These are phyloP conservation scores for Plestiodon gilberti DNA, from an alignment of 2,113 vertebrate species.

Conservation along the genomic window DNA sequence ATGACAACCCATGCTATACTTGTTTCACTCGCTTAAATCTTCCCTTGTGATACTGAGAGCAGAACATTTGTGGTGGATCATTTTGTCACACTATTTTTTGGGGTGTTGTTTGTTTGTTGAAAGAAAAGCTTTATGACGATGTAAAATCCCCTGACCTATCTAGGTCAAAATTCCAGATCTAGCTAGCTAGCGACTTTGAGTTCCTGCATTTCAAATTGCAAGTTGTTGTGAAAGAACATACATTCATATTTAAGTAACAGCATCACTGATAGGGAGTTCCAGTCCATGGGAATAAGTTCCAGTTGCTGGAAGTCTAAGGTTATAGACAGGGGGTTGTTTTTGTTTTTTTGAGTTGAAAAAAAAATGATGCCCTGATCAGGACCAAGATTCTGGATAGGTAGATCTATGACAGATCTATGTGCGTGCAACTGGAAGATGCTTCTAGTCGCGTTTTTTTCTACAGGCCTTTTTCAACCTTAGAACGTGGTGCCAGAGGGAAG, in stretches of 20 bases:
- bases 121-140: not conserved
- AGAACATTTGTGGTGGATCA: not conserved
- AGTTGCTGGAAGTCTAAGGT: not conserved
- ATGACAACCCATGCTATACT: not conserved
- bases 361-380: too few relatives aligned
- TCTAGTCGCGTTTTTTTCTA: too few relatives aligned
- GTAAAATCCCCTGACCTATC: not conserved
- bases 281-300: not conserved
- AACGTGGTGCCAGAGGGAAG: too few relatives aligned
- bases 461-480: too few relatives aligned
- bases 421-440: too few relatives aligned
- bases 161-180: not conserved
- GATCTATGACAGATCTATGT: not conserved
- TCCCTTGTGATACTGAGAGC: not conserved
- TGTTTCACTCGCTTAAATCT: constrained; percentile 9
- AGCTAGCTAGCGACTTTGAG: not conserved
- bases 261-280: not conserved
- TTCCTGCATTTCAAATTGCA: not conserved
- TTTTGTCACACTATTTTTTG: not conserved
- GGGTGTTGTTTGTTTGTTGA: too few relatives aligned
- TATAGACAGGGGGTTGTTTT: too few relatives aligned
- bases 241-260: not conserved
- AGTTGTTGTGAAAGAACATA: not conserved
- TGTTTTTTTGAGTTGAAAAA: too few relatives aligned
- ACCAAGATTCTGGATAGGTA: not conserved